Evolutionary conservation across 2,888 invertebrate species (phyloP).

Genomic region (Empis stercorea): DNA sequence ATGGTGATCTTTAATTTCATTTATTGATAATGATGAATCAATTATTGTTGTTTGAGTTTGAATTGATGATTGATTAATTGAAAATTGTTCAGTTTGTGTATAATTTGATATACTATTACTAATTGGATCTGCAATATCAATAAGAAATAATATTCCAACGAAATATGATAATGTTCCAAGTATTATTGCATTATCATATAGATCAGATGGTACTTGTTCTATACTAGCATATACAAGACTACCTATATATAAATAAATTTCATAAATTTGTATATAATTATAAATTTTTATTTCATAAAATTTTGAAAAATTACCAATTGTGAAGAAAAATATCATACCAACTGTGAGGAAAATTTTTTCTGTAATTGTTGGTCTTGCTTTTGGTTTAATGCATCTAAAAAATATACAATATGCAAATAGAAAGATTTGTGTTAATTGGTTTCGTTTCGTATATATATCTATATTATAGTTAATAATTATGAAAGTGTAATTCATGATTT

Average conservation of each 20-base stretch:
- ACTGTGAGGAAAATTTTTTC: conserved; percentile 17
- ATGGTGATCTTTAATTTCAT: too few relatives aligned
- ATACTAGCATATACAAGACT: conserved; percentile 15
- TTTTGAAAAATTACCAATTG: conserved; percentile 13
- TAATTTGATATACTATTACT: conserved; percentile 5
- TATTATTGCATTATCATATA: conserved; percentile 17
- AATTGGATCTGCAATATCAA: conserved; percentile 16
- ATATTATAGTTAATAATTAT: not conserved
- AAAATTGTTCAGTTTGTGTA: conserved; percentile 15
- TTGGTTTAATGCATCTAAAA: conserved; percentile 16
- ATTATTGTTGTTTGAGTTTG: conserved; percentile 1
- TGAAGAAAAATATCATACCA: conserved; percentile 17
- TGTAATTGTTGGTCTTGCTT: conserved; percentile 12
- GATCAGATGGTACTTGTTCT: conserved; percentile 15
- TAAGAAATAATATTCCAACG: conserved; percentile 15
- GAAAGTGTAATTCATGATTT: too few relatives aligned
- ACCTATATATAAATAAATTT: conserved; percentile 8
- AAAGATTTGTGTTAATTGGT: too few relatives aligned
- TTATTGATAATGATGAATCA: too few relatives aligned
- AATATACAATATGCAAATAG: not conserved
- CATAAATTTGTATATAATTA: not conserved
- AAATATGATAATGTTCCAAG: conserved; percentile 16
- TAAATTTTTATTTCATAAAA: too few relatives aligned
- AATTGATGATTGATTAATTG: conserved; percentile 4
- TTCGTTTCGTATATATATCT: too few relatives aligned